Percentiles rank a stretch among this genome's conserved stretches.
Evolutionary conservation across 1,140 invertebrate species (phyloP).

Genomic region (Myzus persicae): DNA sequence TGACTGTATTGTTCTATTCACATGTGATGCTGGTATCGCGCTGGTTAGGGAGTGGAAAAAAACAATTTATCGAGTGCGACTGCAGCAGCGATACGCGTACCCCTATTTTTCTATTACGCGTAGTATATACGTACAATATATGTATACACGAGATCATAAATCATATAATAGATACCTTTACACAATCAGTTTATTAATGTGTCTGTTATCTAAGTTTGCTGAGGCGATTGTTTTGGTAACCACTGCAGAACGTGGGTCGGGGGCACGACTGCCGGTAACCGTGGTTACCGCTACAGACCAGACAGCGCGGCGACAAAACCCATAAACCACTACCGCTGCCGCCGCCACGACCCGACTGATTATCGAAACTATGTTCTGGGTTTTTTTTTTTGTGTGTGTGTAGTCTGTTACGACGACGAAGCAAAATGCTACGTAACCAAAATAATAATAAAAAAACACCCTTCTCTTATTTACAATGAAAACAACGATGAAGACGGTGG

Average conservation of each 20-base stretch:
- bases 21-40: too few relatives aligned
- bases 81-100: neutral
- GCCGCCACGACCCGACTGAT: neutral
- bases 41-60: too few relatives aligned
- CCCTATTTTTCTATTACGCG: neutral
- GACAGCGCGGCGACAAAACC: slow-evolving; percentile 47
- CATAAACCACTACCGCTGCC: neutral
- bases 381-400: neutral
- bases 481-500: neutral
- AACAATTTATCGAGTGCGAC: neutral
- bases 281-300: slow-evolving; percentile 32
- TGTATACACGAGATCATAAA: neutral
- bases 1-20: neutral
- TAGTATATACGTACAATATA: neutral
- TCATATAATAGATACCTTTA: neutral
- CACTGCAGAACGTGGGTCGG: neutral
- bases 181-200: neutral
- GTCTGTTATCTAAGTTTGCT: neutral
- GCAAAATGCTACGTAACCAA: neutral
- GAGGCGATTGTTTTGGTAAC: neutral
- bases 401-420: neutral
- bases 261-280: neutral
- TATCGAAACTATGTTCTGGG: neutral
- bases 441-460: slow-evolving; percentile 14
- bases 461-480: neutral